These are phyloP conservation scores for Agrochola litura DNA, from an alignment of 2,888 invertebrate species.

Conservation along the genomic window DNA sequence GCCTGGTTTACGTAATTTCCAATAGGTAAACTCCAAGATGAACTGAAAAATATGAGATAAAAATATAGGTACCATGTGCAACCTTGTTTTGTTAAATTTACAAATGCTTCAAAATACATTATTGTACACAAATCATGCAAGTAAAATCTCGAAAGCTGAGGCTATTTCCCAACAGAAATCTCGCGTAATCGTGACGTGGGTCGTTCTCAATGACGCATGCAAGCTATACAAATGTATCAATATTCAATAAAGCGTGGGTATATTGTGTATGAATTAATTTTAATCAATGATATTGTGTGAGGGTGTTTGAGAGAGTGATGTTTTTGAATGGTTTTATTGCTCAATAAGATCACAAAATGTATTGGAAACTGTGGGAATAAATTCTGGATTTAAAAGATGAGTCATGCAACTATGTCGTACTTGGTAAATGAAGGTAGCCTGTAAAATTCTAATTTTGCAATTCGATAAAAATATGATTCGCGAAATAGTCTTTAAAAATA, in stretches of 20 bases:
- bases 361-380: conserved; percentile 1
- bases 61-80: background rate
- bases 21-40: background rate
- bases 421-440: too few relatives aligned
- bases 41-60: background rate
- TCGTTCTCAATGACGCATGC: conserved; percentile 54
- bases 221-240: conserved; percentile 18
- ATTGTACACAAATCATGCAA: conserved; percentile 9
- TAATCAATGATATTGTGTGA: conserved; percentile 37
- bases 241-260: conserved; percentile 27
- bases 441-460: too few relatives aligned
- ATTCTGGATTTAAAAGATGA: background rate
- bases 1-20: background rate
- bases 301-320: conserved; percentile 6
- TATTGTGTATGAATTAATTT: conserved; percentile 40
- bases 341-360: background rate
- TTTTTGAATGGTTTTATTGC: background rate
- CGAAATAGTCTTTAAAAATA: too few relatives aligned
- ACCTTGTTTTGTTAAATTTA: background rate
- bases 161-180: conserved; percentile 47
- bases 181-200: conserved; percentile 42
- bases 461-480: too few relatives aligned
- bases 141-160: conserved; percentile 15
- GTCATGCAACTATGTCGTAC: background rate
- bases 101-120: background rate